phyloP scores from a whole-genome alignment of 2,797 vertebrate species.

The Chaenodraco wilsoni region DNA sequence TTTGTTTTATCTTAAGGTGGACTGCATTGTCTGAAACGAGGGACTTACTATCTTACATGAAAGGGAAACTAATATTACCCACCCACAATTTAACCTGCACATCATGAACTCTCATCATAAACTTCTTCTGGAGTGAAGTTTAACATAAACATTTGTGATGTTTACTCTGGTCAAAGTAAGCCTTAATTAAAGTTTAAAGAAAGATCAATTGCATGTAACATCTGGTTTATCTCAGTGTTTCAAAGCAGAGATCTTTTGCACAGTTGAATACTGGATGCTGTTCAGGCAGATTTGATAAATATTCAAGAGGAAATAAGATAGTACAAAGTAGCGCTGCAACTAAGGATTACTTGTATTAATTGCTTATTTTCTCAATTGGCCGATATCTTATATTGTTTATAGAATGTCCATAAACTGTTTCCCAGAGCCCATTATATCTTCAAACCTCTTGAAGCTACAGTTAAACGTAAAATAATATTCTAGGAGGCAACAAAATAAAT shows the following conservation, averaged over 20 bases:
- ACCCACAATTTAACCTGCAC: not conserved
- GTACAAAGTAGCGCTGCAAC: not conserved
- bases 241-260: not conserved
- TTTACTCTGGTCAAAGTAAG: not conserved
- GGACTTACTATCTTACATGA: not conserved
- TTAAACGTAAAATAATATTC: too few relatives aligned
- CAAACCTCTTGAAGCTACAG: not conserved
- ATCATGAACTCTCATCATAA: constrained; percentile 1
- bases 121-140: not conserved
- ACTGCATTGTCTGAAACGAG: not conserved
- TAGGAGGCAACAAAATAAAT: not conserved
- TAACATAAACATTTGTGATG: not conserved
- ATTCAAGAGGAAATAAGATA: not conserved
- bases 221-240: not conserved
- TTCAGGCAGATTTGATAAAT: not conserved
- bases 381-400: not conserved
- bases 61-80: not conserved
- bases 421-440: fast-evolving
- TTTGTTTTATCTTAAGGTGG: constrained; percentile 52
- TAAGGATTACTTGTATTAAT: not conserved
- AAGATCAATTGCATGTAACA: not conserved
- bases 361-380: not conserved
- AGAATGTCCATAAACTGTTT: not conserved
- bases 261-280: not conserved
- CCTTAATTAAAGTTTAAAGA: not conserved